Evolutionary conservation across 2,113 vertebrate species (phyloP).

Genomic region (Platichthys stellatus): DNA sequence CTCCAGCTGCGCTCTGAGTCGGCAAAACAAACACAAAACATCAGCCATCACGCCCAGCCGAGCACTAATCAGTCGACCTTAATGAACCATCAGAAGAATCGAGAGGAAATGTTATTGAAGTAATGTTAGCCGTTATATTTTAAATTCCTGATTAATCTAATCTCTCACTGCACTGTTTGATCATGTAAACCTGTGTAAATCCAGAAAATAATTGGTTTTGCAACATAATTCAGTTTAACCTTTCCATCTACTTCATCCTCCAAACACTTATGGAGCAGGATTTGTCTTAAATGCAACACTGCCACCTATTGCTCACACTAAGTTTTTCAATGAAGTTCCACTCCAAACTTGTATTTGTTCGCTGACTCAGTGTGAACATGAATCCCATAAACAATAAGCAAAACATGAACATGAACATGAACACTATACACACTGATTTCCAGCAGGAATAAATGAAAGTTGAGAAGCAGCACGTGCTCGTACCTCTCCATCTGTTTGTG

Average conservation of each 20-base stretch:
- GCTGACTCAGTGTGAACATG: neutral
- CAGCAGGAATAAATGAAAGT: neutral
- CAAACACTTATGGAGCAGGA: neutral
- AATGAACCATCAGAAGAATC: too few species aligned
- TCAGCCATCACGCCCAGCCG: too few species aligned
- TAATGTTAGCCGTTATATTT: too few species aligned
- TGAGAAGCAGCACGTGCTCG: neutral
- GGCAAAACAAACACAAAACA: neutral
- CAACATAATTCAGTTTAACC: neutral
- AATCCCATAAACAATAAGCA: neutral
- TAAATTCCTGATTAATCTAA: too few species aligned
- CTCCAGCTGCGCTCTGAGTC: slow-evolving; percentile 91
- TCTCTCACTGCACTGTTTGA: too few species aligned
- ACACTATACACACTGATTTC: neutral
- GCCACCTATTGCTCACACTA: slow-evolving; percentile 29
- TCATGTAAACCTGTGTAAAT: too few species aligned
- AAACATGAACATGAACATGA: neutral
- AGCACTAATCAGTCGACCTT: too few species aligned
- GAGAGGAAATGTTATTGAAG: too few species aligned
- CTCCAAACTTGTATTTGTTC: neutral
- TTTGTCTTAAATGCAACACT: neutral
- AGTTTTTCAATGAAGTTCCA: neutral
- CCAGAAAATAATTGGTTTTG: too few species aligned
- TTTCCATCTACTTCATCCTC: neutral
- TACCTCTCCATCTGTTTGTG: slow-evolving; percentile 99